Conservation (phyloP, 2,888 invertebrate genomes). For the Hipparchia sbordonii region DNA sequence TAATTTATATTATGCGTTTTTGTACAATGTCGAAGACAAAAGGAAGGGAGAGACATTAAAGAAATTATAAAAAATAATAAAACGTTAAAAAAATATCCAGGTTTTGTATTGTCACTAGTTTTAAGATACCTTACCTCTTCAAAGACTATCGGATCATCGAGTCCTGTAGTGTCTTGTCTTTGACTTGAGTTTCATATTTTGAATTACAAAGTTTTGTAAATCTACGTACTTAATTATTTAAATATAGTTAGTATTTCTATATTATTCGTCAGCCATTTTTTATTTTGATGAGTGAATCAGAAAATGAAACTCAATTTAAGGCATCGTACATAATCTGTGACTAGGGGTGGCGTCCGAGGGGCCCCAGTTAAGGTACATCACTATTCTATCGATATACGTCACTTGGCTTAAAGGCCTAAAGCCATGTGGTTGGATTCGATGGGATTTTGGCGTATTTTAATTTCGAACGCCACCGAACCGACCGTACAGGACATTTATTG, state of each 20-base stretch:
- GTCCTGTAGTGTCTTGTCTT: slow-evolving; percentile 62
- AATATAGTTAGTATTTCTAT: too few species aligned
- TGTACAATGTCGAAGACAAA: slow-evolving; percentile 79
- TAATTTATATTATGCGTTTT: slow-evolving; percentile 80
- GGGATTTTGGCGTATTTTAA: slow-evolving; percentile 67
- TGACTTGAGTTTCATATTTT: slow-evolving; percentile 54
- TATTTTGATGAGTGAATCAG: not conserved
- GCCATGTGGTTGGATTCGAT: slow-evolving; percentile 71
- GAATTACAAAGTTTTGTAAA: not conserved
- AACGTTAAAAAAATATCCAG: slow-evolving; percentile 73
- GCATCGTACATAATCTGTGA: slow-evolving; percentile 56
- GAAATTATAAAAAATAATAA: slow-evolving; percentile 81
- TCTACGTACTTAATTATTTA: not conserved
- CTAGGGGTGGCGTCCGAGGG: slow-evolving; percentile 74
- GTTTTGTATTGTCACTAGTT: slow-evolving; percentile 69
- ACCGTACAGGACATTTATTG: slow-evolving; percentile 62
- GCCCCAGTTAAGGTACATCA: slow-evolving; percentile 70
- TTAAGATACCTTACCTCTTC: slow-evolving; percentile 56
- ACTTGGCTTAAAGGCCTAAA: slow-evolving; percentile 80
- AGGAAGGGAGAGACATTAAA: slow-evolving; percentile 76
- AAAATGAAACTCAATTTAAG: slow-evolving; percentile 54
- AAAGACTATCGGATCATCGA: slow-evolving; percentile 65
- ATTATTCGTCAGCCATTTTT: too few species aligned
- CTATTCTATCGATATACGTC: slow-evolving; percentile 67
- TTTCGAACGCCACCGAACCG: slow-evolving; percentile 69